Base-by-base conservation (phyloP, 2,113 vertebrate genomes). In the Ictidomys tridecemlineatus region DNA sequence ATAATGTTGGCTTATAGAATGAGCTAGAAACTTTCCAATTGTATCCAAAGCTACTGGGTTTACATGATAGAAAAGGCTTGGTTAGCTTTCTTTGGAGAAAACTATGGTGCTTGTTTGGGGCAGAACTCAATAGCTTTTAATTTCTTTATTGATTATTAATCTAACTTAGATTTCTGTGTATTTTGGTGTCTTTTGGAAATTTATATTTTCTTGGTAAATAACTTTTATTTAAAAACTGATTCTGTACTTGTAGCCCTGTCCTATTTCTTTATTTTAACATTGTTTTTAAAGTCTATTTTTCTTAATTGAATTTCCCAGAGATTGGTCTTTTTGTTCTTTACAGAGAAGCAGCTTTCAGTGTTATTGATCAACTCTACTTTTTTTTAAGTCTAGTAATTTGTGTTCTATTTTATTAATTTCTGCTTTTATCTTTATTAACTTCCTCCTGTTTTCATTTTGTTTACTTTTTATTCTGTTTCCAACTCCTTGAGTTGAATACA, bases 351-450 rank as follows among this genome's bases (percentile, higher is more conserved):
- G 37, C 1, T 91, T 89, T 83, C 79, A 45, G 30, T 92, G 8
- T 65, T 79, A 94, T 58, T 90, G 63, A 89, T 93, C 10, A 48
- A 87, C 51, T 76, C 56, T 42, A 30, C 51, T 92, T 37, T 85
- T 32, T 61, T 65, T 96, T 84, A 86, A 89, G 69, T 76, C 22
- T 84, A 22, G 61, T 79, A 32, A 18, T 78, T 76, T 94, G 14
- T 88, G 30, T 91, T 82, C 72, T 61, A 72, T 67, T 92, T 89
- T 85, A 95, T 93, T 96, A 96, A 95, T 92, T 96, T 95, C 42
- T 79, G 30, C 76, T 96, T 97, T 96, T 95, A 93, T 95, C 61
- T 93, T 96, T 92, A 91, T 93, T 97, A 89, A 89, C 24, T 89
- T 78, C 77, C 67, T 94, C 58, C 53, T 94, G 76, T 51, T 93